Evolutionary conservation across 1,140 invertebrate genomes (phyloP), one percentile per base, ranked within the genome.

Genomic region (Cydia splendana): DNA sequence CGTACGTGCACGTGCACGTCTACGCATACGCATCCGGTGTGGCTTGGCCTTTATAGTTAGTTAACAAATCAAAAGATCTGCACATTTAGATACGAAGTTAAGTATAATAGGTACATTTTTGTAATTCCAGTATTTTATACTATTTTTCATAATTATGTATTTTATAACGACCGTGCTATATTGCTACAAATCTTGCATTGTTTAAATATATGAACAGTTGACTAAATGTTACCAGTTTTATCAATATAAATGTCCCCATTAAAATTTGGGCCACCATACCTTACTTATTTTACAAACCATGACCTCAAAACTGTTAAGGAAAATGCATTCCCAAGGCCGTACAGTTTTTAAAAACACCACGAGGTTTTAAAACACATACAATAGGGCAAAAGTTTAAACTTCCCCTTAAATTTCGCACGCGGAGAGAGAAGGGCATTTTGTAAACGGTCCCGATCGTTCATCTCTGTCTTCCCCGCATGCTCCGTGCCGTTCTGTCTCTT

Each of bases 351-450:
- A 71, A 69, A 76, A 75, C 73, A 62, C 77, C 48, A 73, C 62
- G 75, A 78, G 75, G 48, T 78, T 80, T 79, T 76, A 53, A 75
- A 71, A 75, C 20, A 76, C 42, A 10, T 45, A 48, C 77, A 75
- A 75, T 65, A 83, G 28, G 79, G 57, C 86, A 87, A 85, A 86
- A 89, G 87, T 89, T 88, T 85, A 81, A 65, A 82, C 79, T 86
- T 82, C 81, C 83, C 84, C 78, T 85, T 84, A 81, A 85, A 84
- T 85, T 86, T 82, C 75, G 82, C 79, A 79, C 69, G 82, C 78
- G 84, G 83, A 81, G 77, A 53, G 71, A 34, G 62, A 78, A 76
- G 80, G 85, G 80, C 80, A 62, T 65, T 62, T 67, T 28, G 75
- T 74, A 82, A 85, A 82, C 82, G 81, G 84, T 82, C 78, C 75